Evolutionary conservation across 2,797 vertebrate species (phyloP).

Genomic region (Sparidentex hasta): DNA sequence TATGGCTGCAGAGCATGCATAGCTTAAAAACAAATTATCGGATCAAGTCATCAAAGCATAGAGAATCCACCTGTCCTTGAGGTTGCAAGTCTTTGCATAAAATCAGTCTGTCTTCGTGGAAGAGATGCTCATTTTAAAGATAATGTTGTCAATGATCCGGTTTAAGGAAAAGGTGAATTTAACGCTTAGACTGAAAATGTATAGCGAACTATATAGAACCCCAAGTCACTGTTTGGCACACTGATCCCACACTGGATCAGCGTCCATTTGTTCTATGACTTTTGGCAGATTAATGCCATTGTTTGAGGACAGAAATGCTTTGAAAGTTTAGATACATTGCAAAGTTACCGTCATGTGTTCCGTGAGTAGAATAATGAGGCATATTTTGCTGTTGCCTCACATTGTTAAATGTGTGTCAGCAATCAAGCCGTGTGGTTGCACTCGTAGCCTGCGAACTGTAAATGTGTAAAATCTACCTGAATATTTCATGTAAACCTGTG

Average conservation of each 20-base stretch:
- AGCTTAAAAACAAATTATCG: slow-evolving; percentile 45
- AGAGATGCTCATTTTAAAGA: slow-evolving; percentile 5
- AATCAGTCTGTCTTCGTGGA: slow-evolving; percentile 16
- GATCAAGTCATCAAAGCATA: slow-evolving; percentile 63
- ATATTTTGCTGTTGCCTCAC: background rate
- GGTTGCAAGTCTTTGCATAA: slow-evolving; percentile 28
- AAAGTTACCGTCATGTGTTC: background rate
- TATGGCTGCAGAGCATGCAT: slow-evolving; percentile 32
- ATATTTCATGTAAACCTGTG: slow-evolving; percentile 62
- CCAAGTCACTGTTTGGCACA: background rate
- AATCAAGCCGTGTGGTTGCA: background rate
- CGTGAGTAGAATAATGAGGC: background rate
- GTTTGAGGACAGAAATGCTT: slow-evolving; percentile 13
- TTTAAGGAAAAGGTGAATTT: background rate
- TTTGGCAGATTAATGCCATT: background rate
- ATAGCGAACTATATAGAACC: background rate
- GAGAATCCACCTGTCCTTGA: slow-evolving; percentile 52
- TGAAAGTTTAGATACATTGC: background rate
- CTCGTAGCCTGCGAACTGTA: background rate
- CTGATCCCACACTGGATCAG: background rate
- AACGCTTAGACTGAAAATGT: background rate
- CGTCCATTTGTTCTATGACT: background rate
- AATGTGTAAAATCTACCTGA: slow-evolving; percentile 40
- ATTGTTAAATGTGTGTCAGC: background rate
- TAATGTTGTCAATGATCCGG: slow-evolving; percentile 33